phyloP scores from a whole-genome alignment of 2,113 vertebrate species.

The Ailurus styani region DNA sequence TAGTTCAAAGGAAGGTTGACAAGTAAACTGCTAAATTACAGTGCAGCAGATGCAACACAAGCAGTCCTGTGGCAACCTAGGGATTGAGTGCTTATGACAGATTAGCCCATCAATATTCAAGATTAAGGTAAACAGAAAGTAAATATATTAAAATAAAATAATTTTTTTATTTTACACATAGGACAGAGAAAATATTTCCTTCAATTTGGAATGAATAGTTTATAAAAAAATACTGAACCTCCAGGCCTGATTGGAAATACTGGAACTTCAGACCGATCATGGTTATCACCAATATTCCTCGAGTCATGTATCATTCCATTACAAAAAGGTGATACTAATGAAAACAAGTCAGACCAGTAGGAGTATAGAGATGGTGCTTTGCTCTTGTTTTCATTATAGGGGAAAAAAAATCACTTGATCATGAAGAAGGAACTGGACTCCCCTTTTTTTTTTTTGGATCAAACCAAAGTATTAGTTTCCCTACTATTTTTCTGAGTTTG shows the following conservation, averaged over 20 bases:
- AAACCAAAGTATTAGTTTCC: neutral
- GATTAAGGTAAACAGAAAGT: neutral
- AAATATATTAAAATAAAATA: neutral
- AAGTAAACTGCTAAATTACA: neutral
- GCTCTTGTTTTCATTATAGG: neutral
- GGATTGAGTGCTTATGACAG: neutral
- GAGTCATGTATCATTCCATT: neutral
- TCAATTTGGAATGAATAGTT: neutral
- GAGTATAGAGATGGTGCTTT: neutral
- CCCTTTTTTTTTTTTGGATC: neutral
- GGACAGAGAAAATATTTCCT: neutral
- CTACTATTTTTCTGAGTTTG: constrained; percentile 15
- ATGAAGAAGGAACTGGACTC: neutral
- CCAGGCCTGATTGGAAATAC: neutral
- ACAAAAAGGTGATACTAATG: neutral
- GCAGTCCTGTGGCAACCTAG: neutral
- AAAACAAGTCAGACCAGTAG: neutral
- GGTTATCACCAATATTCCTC: neutral
- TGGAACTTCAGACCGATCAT: neutral
- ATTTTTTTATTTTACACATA: neutral
- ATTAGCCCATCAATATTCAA: neutral
- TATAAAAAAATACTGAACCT: neutral
- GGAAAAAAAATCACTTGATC: neutral
- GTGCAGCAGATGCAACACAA: neutral
- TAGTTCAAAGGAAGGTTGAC: neutral